Base-by-base conservation (phyloP, 1,140 invertebrate species). In the Diuraphis noxia region DNA sequence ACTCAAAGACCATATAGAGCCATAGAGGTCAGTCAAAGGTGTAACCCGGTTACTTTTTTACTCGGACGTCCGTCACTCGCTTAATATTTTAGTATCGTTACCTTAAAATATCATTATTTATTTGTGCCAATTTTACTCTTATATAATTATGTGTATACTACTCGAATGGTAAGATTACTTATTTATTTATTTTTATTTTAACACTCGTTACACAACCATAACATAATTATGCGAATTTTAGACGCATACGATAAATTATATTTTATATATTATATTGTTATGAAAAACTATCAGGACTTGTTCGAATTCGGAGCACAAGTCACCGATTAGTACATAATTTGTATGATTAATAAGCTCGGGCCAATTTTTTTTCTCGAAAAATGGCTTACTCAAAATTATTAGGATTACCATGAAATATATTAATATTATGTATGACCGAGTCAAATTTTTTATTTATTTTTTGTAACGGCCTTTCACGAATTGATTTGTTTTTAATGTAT, bases 101-200 rank as follows among this genome's bases (percentile, higher is more conserved):
- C 79, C 79, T 82, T 82, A 82, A 25, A 30, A 82, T 82, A 82
- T 82, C n/a, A n/a, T 82, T 82, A 81, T 81, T 81, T 81, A 82
- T 82, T 82, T 40, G 79, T 82, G 79, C 79, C 79, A 82, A 38
- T 38, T 40, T 36, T 82, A 82, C 13, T 25, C 40, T 38, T 40
- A 40, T 30, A 30, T 34, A n/a, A n/a, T n/a, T n/a, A 30, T 19
- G 21, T 82, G 36, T 40, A 36, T 21, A 23, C 36, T 7, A 25
- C 5, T 9, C 7, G 19, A 79, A 79, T 79, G 56, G 13, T 72
- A n/a, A 72, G 4, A 72, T n/a, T 3, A n/a, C n/a, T n/a, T n/a
- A n/a, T n/a, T n/a, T n/a, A n/a, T n/a, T n/a, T n/a, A 72, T n/a
- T 72, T 72, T 72, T 52, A 21, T 56, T 63, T 63, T 72, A n/a